These are phyloP conservation scores for Apteryx owenii DNA, from an alignment of 2,113 vertebrate species.

Conservation along the genomic window DNA sequence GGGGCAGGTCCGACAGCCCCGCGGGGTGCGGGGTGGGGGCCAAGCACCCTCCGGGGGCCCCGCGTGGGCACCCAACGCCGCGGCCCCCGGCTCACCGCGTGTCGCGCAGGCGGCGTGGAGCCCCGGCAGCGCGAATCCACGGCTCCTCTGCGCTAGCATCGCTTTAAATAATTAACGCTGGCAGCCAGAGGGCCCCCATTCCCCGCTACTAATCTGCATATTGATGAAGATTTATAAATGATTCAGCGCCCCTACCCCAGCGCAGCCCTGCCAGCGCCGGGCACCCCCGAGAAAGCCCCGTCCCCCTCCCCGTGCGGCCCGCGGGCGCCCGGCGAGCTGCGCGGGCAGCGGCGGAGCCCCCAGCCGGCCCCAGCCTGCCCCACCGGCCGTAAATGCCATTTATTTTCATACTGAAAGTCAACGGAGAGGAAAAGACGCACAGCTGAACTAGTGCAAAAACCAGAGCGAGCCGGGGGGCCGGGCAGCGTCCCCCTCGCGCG, in stretches of 20 bases:
- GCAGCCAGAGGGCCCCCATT: conserved; percentile 67
- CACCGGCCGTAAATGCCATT: conserved; percentile 69
- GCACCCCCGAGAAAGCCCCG: background rate
- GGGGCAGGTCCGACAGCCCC: background rate
- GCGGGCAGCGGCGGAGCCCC: background rate
- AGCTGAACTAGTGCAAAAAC: conserved; percentile 74
- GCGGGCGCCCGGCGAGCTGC: background rate
- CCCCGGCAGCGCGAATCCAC: conserved; percentile 20
- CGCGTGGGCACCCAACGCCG: background rate
- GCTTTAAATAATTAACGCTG: conserved; percentile 80
- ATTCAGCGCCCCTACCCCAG: conserved; percentile 34
- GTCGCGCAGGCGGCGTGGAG: background rate
- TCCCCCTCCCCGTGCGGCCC: background rate
- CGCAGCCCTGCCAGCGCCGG: background rate
- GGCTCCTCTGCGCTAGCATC: conserved; percentile 65
- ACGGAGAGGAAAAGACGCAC: conserved; percentile 49
- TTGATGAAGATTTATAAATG: conserved; percentile 82
- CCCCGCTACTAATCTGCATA: conserved; percentile 78
- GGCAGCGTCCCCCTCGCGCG: too few species aligned
- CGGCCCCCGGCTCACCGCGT: background rate
- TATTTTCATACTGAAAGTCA: conserved; percentile 76
- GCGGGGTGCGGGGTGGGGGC: background rate
- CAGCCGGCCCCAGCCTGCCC: background rate
- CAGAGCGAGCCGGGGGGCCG: background rate
- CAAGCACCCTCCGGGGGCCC: too few species aligned